Evolutionary conservation across 2,888 invertebrate genomes (phyloP).

Genomic region (Polia nebulosa): DNA sequence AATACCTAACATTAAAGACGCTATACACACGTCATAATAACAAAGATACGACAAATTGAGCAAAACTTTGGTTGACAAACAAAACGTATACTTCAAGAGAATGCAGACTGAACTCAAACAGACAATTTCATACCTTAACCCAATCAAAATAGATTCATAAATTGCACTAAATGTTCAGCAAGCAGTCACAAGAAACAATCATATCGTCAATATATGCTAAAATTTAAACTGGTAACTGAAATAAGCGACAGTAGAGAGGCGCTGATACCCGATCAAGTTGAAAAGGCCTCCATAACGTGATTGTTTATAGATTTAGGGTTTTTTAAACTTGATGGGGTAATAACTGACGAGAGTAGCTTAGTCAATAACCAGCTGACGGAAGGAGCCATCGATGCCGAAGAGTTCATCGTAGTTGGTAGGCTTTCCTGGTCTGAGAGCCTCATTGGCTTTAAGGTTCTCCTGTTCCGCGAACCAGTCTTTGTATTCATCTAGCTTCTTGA

Average conservation of each 20-base stretch:
- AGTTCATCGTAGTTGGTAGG: slow-evolving; percentile 96
- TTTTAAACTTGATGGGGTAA: slow-evolving; percentile 61
- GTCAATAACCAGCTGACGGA: slow-evolving; percentile 96
- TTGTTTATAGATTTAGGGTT: neutral
- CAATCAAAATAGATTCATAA: slow-evolving; percentile 21
- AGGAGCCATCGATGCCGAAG: slow-evolving; percentile 97
- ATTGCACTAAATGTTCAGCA: slow-evolving; percentile 37
- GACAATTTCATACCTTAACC: slow-evolving; percentile 40
- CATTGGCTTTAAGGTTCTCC: slow-evolving; percentile 95
- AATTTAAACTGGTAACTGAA: slow-evolving; percentile 76
- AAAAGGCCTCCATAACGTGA: slow-evolving; percentile 39
- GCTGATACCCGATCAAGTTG: slow-evolving; percentile 65
- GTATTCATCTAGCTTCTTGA: slow-evolving; percentile 94
- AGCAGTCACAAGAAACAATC: slow-evolving; percentile 47
- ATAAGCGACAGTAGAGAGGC: slow-evolving; percentile 79
- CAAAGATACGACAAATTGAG: slow-evolving; percentile 76
- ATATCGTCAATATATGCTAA: slow-evolving; percentile 62
- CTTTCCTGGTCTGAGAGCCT: slow-evolving; percentile 95
- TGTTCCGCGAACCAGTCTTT: slow-evolving; percentile 96
- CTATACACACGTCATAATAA: slow-evolving; percentile 69
- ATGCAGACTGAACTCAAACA: slow-evolving; percentile 58
- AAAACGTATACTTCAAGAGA: slow-evolving; percentile 64
- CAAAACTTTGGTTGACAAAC: slow-evolving; percentile 83
- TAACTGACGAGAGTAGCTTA: slow-evolving; percentile 74
- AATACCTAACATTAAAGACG: slow-evolving; percentile 76